Base-by-base conservation (phyloP, 2,113 vertebrate genomes). In the Guaruba guarouba region DNA sequence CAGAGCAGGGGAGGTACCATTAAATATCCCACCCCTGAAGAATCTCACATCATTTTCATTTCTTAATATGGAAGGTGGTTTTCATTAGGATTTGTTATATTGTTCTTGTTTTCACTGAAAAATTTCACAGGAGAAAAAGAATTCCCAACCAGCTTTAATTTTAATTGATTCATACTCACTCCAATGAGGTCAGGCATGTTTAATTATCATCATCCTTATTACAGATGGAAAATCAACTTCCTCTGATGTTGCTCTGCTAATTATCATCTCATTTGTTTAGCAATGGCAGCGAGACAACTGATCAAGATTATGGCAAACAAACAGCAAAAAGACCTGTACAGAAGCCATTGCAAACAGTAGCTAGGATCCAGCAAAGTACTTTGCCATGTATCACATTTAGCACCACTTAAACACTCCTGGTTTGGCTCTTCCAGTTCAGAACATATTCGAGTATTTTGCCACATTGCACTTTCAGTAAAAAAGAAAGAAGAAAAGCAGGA, bases 161-260 rank as follows among this genome's bases (percentile, higher is more conserved):
- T 92, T 80, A 95, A 95, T 83, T 86, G 86, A 96, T 95, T 96
- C 76, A 59, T 86, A 96, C 86, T 88, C 91, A 92, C 54, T 33
- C 82, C 91, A 92, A 64, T 86, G 88, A 94, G 95, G 94, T 96
- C 95, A 92, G 62, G 88, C 88, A 93, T 95, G 91, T 92, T 96
- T 95, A 97, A 97, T 95, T 94, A 97, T 55, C 92, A 94, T 91
- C 94, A 91, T 86, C 92, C 69, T 73, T 78, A 96, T 86, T 95
- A 95, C 61, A 86, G 86, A 96, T 2, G 28, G 94, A 96, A 95
- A 96, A 97, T 91, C 92, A 97, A n/a, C 95, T 95, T 97, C 94
- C 94, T 95, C 95, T 93, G 94, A 97, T 95, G 88, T 31, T 92
- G 91, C 92, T 46, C 10, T 48, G 83, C 91, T 94, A 95, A 95